Percentiles rank a stretch among this genome's conserved stretches.
These are phyloP conservation scores for Lasioglossum villosulum DNA, from an alignment of 2,888 invertebrate species.

Conservation along the genomic window DNA sequence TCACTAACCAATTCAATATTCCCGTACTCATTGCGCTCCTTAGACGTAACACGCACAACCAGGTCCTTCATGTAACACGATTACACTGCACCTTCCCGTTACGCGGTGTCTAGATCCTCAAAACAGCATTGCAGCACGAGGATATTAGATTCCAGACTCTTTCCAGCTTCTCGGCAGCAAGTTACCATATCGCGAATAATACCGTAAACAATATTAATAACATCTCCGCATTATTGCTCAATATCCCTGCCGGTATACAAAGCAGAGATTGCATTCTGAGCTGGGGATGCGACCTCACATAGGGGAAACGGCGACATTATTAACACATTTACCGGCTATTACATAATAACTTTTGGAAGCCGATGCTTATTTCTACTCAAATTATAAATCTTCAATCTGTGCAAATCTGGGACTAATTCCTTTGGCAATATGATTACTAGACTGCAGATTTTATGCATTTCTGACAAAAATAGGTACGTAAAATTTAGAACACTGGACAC, in stretches of 20 bases:
- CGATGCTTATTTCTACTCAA: too few relatives aligned
- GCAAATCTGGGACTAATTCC: too few relatives aligned
- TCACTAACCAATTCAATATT: not conserved
- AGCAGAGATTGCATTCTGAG: not conserved
- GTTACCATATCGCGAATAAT: slow-evolving; percentile 9
- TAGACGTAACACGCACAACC: slow-evolving; percentile 7
- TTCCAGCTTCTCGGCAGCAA: not conserved
- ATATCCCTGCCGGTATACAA: not conserved
- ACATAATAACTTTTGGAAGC: not conserved
- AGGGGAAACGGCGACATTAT: not conserved
- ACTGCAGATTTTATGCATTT: too few relatives aligned
- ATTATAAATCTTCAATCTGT: too few relatives aligned
- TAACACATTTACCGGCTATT: not conserved
- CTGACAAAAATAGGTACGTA: too few relatives aligned
- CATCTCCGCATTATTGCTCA: not conserved
- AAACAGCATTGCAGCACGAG: not conserved
- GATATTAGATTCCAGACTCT: slow-evolving; percentile 1
- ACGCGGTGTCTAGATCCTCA: not conserved
- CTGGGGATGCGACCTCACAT: not conserved
- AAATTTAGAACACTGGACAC: too few relatives aligned
- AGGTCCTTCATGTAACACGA: not conserved
- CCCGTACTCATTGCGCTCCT: not conserved
- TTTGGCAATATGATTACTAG: too few relatives aligned
- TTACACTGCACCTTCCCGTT: not conserved
- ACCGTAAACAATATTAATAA: slow-evolving; percentile 1